Base-by-base conservation (phyloP, 2,888 invertebrate species). In the Perithous albicinctus region DNA sequence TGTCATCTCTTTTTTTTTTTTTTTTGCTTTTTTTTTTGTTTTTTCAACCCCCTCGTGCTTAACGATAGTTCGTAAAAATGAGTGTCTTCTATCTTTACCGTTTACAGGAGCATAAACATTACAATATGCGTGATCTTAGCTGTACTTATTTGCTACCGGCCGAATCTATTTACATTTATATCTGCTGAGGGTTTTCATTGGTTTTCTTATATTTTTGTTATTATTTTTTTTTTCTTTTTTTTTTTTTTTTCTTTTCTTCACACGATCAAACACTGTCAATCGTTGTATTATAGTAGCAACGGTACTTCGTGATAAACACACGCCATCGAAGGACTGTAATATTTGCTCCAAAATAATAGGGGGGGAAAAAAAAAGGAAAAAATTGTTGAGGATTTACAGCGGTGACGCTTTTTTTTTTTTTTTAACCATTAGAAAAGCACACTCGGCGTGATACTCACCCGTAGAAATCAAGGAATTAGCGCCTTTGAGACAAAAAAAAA, bases 131-230 rank as follows among this genome's bases (percentile, higher is more conserved):
- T 54, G 35, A 64, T 66, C 66, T 61, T 63, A 80, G 73, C 80
- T 80, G 83, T 83, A 83, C 72, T 78, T 69, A 78, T 83, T 75
- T 72, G 75, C 78, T 75, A 78, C 82, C 78, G 51, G 43, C 69
- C 80, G 38, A 70, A 78, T 69, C 70, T 82, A 78, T 80, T 76
- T 76, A 80, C 80, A 76, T 78, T 82, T 69, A 70, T 70, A 32
- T 63, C 54, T 32, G 51, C 48, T 41, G 32, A 8, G 38, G 20
- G 15, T 15, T 56, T 59, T 35, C 23, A 51, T 51, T 51, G 10
- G 23, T 35, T 70, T 32, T 23, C 26, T 29, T 38, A 8, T 73
- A 35, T 66, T 26, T 38, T 59, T 46, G n/a, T n/a, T n/a, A n/a
- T n/a, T 46, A n/a, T 20, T 29, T 6, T 43, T 23, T 20, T 26